A percentile compares a stretch with the other conserved stretches of the same genome.
Evolutionary conservation across 2,797 vertebrate genomes (phyloP).

Genomic region (Gymnoscopelus microlampas): DNA sequence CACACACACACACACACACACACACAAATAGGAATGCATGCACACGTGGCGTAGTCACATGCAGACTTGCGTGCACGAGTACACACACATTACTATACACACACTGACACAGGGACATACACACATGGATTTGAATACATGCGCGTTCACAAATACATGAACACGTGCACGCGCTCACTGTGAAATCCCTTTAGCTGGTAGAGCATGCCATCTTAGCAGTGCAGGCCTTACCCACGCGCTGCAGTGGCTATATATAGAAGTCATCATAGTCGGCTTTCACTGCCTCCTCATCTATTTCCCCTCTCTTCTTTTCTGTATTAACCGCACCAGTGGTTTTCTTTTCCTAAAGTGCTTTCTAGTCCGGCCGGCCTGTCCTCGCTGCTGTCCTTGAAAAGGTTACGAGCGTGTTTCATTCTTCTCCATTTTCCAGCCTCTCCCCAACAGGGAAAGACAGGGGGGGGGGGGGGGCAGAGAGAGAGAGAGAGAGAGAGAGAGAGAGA

Average conservation of each 20-base stretch:
- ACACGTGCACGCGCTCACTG: constrained; percentile 35
- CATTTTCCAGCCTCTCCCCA: constrained; percentile 63
- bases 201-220: constrained; percentile 71
- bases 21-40: constrained; percentile 39
- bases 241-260: constrained; percentile 78
- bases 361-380: constrained; percentile 63
- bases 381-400: constrained; percentile 80
- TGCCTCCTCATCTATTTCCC: constrained; percentile 70
- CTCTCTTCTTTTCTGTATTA: constrained; percentile 77
- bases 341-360: constrained; percentile 81
- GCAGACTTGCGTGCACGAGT: background rate
- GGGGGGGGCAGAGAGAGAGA: constrained; percentile 22
- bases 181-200: constrained; percentile 81
- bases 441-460: constrained; percentile 2
- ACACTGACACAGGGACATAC: constrained; percentile 4
- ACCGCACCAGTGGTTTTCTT: constrained; percentile 79
- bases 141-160: background rate
- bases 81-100: constrained; percentile 2
- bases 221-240: constrained; percentile 63
- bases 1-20: constrained; percentile 27
- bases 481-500: background rate
- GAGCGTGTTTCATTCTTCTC: constrained; percentile 74
- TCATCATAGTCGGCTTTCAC: constrained; percentile 76
- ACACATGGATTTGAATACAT: constrained; percentile 26
- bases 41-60: background rate